Evolutionary conservation across 2,888 invertebrate genomes (phyloP), one percentile per base, ranked within the genome.

Genomic region (Troglohyphantes excavatus): DNA sequence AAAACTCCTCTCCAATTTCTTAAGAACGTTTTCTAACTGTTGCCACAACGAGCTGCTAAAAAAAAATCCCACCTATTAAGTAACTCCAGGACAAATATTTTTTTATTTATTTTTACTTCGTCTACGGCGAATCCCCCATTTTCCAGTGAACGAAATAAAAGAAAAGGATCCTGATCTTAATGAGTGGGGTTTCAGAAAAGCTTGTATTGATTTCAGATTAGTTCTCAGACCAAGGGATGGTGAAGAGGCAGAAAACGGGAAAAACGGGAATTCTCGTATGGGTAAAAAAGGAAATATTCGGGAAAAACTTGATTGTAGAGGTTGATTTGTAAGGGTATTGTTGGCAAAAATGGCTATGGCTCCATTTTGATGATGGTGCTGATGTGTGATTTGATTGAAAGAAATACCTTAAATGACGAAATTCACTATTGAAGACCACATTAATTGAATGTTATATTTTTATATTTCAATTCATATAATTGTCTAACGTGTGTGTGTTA

Each of bases 121-220:
- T 7, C 13, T 7, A 13, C 39, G 13, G 39, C 39, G 13, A 7
- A 7, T 11, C 13, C 39, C 39, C 39, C 39, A 39, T 39, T 39
- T 39, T 11, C 39, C 13, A 7, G 39, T 39, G 39, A 39, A 39
- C 13, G 39, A 39, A 39, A 39, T 39, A 39, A 39, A 39, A 39
- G 39, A 39, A 39, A 39, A 39, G 3, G 39, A 39, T 39, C 39
- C 39, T 13, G 53, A 82, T 82, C 82, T 68, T 82, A 82, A 82
- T 82, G 70, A 82, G 82, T 53, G 46, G 39, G 82, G 61, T 72
- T 72, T 59, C 61, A 61, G 70, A 61, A 68, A 82, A 70, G 70
- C 82, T 39, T 17, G 29, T 82, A 82, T 82, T 82, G 82, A 82
- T 82, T 82, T 82, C 82, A 82, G 82, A 82, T 82, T 82, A 82